Conservation (phyloP, 2,888 invertebrate genomes). For the Criorhina ranunculi region DNA sequence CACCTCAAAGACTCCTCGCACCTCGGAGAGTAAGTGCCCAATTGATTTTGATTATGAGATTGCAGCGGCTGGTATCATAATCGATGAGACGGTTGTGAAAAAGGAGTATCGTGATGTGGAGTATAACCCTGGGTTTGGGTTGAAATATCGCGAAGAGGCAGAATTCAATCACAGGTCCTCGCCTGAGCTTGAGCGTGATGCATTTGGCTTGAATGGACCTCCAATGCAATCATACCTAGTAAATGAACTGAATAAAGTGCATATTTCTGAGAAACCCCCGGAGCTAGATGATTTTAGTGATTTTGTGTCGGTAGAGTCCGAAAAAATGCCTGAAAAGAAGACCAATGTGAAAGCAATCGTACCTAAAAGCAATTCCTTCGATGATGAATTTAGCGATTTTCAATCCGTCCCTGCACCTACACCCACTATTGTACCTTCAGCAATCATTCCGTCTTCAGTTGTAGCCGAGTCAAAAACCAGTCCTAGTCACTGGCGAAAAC, state of each 20-base stretch:
- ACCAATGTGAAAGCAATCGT: constrained; percentile 24
- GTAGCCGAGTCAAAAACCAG: constrained; percentile 48
- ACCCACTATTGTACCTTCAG: constrained; percentile 65
- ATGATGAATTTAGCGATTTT: constrained; percentile 85
- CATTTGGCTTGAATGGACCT: constrained; percentile 21
- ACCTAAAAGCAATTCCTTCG: constrained; percentile 78
- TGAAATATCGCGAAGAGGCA: constrained; percentile 77
- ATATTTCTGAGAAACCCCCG: neutral
- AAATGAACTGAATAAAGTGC: constrained; percentile 26
- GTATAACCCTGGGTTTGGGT: constrained; percentile 82
- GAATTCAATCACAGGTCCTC: constrained; percentile 40
- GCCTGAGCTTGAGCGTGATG: constrained; percentile 37
- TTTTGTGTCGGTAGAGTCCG: constrained; percentile 27
- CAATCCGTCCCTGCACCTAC: constrained; percentile 81
- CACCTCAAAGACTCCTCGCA: constrained; percentile 51
- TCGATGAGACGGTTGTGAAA: constrained; percentile 84
- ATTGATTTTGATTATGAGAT: constrained; percentile 84
- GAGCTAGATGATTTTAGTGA: constrained; percentile 45
- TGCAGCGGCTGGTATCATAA: constrained; percentile 84
- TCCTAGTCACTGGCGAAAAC: constrained; percentile 68
- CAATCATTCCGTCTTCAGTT: constrained; percentile 50
- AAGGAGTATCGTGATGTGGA: constrained; percentile 84
- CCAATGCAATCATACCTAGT: constrained; percentile 4
- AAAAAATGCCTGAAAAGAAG: constrained; percentile 31
- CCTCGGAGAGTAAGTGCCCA: constrained; percentile 77